Base-by-base conservation (phyloP, 2,888 invertebrate genomes). In the Cheilosia pagana region DNA sequence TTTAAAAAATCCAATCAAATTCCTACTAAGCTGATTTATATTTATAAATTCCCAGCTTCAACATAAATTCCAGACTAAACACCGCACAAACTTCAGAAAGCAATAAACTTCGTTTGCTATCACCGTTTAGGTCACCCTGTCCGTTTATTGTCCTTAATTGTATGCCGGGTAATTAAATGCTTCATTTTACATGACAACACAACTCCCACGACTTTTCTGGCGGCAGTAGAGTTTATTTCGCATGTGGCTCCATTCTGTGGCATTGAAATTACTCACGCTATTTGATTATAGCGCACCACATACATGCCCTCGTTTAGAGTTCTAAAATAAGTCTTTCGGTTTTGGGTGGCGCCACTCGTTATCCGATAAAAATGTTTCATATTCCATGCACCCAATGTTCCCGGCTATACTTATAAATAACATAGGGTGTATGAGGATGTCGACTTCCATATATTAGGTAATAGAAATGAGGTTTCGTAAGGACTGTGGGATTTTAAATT, bases 261-360 rank as follows among this genome's bases (percentile, higher is more conserved):
- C 28, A 53, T 28, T 48, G 48, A 48, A 48, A 48, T 21, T 21
- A 21, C 48, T 21, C 48, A 48, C 48, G 19, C 48, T 43, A 43
- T 14, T 35, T 43, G 19, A 19, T 19, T 48, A 21, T 21, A 21
- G 12, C 10, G 4, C 21, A 21, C 48, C 10, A 12, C 4, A 19
- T 8, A 16, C 48, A 35, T 35, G 35, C 35, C 35, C 35, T 35
- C 35, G 35, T 35, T 35, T 3, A 21, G 16, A 12, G 19, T 48
- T 48, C 19, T 48, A 21, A 21, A 48, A 43, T 43, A 16, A 16
- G 43, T 43, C 43, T 14, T 12, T n/a, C 43, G 50, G 31, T 31
- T 68, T 68, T 43, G 25, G 74, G 71, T 74, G 76, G 70, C 82
- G 78, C 43, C 72, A 57, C 63, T 76, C 55, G 72, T 59, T 60